Conservation (phyloP, 2,888 invertebrate genomes). For the Metallyticus violacea region DNA sequence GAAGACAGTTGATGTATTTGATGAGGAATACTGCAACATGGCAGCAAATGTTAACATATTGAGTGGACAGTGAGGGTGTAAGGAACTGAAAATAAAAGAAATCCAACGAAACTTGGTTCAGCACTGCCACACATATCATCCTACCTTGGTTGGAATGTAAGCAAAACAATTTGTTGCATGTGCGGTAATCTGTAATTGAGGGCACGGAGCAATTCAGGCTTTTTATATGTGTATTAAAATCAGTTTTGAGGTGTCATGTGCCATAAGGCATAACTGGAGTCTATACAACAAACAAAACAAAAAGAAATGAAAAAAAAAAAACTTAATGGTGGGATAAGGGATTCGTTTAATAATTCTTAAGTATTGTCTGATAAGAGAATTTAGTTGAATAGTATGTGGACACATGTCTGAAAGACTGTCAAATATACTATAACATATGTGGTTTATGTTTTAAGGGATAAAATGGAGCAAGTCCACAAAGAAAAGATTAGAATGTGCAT, state of each 20-base stretch:
- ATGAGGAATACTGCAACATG: neutral
- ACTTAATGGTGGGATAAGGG: neutral
- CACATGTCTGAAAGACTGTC: neutral
- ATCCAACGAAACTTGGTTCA: conserved; percentile 20
- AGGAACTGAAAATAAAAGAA: neutral
- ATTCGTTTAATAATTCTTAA: conserved; percentile 10
- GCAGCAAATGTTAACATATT: neutral
- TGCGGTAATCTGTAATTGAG: neutral
- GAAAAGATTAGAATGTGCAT: neutral
- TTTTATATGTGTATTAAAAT: neutral
- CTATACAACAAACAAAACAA: neutral
- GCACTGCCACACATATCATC: conserved; percentile 29
- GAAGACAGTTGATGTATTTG: neutral
- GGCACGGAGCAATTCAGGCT: neutral
- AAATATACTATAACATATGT: neutral
- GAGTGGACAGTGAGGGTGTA: neutral
- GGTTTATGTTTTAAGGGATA: neutral
- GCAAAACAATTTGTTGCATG: neutral
- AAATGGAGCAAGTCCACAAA: neutral
- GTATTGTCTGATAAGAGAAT: conserved; percentile 15
- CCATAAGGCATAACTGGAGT: conserved; percentile 4
- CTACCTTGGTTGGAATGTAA: neutral
- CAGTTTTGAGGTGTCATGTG: conserved; percentile 8
- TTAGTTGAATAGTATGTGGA: neutral
- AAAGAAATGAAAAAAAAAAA: neutral